Percentiles rank a stretch among this genome's conserved stretches.
Evolutionary conservation across 30 jellyfish, hydroid and myxozoan genomes (phyloP).

Genomic region (Turritopsis rubra): DNA sequence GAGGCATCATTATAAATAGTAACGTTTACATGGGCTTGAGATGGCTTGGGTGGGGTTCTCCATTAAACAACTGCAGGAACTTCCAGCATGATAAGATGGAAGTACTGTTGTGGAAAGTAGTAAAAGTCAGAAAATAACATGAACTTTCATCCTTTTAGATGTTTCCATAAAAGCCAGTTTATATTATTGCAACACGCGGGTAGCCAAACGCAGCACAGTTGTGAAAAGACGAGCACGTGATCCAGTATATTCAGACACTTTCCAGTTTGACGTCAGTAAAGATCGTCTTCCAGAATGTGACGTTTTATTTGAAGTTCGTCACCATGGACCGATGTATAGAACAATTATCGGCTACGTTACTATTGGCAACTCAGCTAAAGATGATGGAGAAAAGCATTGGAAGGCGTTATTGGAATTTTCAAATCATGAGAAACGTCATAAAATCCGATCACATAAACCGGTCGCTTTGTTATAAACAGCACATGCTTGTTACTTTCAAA

Average conservation of each 20-base stretch:
- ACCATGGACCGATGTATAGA: conserved; percentile 62
- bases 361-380: conserved; percentile 66
- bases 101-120: not conserved
- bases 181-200: conserved; percentile 32
- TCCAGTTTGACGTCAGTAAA: conserved; percentile 50
- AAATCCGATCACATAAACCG: conserved; percentile 19
- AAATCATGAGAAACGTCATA: conserved; percentile 21
- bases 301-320: conserved; percentile 53
- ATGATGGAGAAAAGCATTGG: conserved; percentile 67
- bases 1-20: not conserved
- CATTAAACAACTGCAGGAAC: no score
- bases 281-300: conserved; percentile 54
- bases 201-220: conserved; percentile 40
- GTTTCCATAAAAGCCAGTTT: conserved; percentile 62
- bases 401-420: conserved; percentile 50
- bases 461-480: not conserved
- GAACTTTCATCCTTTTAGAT: conserved; percentile 33
- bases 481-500: not conserved
- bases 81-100: no score
- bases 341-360: conserved; percentile 66
- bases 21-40: not conserved
- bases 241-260: conserved; percentile 48
- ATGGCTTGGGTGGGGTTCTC: no score
- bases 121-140: no score
- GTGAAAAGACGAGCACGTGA: conserved; percentile 36